Percentiles rank a stretch among this genome's conserved stretches.
These are phyloP conservation scores for Gastracanthus pulcherrimus DNA, from an alignment of 2,888 invertebrate species.

Conservation along the genomic window DNA sequence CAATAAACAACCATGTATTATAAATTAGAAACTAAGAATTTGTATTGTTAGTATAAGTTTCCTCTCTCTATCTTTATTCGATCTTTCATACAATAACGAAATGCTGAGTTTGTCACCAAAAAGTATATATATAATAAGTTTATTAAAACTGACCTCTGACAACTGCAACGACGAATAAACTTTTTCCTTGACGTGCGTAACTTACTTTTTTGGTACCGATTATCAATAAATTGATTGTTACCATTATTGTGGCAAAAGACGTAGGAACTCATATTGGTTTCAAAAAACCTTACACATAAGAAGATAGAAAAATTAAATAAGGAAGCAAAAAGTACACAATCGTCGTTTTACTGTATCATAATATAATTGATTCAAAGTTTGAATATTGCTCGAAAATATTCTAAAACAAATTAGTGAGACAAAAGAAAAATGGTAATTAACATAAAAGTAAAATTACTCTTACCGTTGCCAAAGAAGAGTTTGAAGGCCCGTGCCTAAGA, in stretches of 20 bases:
- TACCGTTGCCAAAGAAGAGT: background rate
- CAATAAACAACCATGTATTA: conserved; percentile 16
- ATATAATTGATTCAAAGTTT: background rate
- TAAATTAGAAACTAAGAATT: conserved; percentile 22
- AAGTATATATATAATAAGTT: background rate
- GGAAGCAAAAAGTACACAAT: background rate
- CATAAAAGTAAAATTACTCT: background rate
- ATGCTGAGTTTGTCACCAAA: background rate
- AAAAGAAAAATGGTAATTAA: background rate
- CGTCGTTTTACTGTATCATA: background rate
- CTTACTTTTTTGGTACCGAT: background rate
- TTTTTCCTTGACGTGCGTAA: conserved; percentile 35
- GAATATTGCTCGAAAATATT: background rate
- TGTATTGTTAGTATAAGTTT: conserved; percentile 21
- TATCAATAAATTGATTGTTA: background rate
- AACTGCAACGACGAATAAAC: conserved; percentile 11
- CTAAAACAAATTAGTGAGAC: background rate
- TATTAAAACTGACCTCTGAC: background rate
- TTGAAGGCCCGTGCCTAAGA: conserved; percentile 19
- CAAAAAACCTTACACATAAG: background rate
- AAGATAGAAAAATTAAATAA: background rate
- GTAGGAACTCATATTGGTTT: background rate
- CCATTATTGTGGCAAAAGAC: background rate
- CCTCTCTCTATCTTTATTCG: background rate
- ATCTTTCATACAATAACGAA: background rate